Evolutionary conservation across 1,140 invertebrate genomes (phyloP).

Genomic region (Rhyzopertha dominica): DNA sequence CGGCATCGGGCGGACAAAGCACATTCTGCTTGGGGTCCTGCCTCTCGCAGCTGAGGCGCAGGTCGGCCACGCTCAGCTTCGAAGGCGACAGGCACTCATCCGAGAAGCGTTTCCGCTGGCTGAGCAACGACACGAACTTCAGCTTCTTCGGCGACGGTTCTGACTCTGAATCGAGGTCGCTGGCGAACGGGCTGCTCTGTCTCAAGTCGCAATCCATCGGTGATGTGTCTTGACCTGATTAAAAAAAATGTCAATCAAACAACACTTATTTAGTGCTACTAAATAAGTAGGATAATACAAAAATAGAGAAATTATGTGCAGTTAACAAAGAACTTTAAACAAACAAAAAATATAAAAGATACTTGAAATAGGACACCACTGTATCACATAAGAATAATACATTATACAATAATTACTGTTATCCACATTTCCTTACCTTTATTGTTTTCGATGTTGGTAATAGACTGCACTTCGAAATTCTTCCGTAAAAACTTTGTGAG

Average conservation of each 20-base stretch:
- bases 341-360: too few relatives aligned
- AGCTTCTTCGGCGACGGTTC: slow-evolving; percentile 68
- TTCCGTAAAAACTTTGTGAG: slow-evolving; percentile 68
- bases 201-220: too few relatives aligned
- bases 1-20: slow-evolving; percentile 53
- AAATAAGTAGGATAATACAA: too few relatives aligned
- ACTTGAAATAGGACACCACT: too few relatives aligned
- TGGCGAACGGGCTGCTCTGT: slow-evolving; percentile 43
- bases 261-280: too few relatives aligned
- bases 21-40: slow-evolving; percentile 40
- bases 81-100: slow-evolving; percentile 55
- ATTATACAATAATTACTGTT: too few relatives aligned
- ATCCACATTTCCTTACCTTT: slow-evolving; percentile 33
- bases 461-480: slow-evolving; percentile 65
- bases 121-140: slow-evolving; percentile 48
- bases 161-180: slow-evolving; percentile 54
- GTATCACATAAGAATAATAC: too few relatives aligned
- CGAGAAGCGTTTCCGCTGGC: slow-evolving; percentile 48
- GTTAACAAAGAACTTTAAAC: too few relatives aligned
- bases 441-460: slow-evolving; percentile 56
- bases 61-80: slow-evolving; percentile 56
- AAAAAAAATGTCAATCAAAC: too few relatives aligned
- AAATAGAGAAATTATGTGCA: too few relatives aligned
- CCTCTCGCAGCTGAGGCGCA: slow-evolving; percentile 53
- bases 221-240: too few relatives aligned